Evolutionary conservation across 2,888 invertebrate genomes (phyloP), one percentile per base, ranked within the genome.

Genomic region (Lottia gigantea): DNA sequence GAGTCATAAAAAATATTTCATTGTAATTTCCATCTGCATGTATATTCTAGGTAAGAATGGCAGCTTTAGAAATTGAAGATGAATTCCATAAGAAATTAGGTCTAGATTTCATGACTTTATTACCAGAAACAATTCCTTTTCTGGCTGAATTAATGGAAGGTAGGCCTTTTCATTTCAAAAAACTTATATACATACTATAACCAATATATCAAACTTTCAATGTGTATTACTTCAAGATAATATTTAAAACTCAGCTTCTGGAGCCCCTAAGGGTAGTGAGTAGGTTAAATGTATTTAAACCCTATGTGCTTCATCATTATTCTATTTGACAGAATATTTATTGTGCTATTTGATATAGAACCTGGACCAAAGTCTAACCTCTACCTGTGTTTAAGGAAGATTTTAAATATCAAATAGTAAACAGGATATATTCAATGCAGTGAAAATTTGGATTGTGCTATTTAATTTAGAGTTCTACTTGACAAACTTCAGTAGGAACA

Each of bases 51-150:
- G 90, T 91, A 46, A 91, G 95, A 69, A 90, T 95, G 66, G 91
- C 91, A 67, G 92, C 94, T 0, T 90, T 96, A 61, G 91, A 92
- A 76, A 92, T 93, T 75, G 90, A 95, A 78, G 93, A 94, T 68
- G 93, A 93, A 78, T 92, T 96, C 82, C 95, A 95, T 3, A 92
- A 92, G 65, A 95, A 94, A 85, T 90, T 97, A 1, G 95, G 95
- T 3, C 95, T 95, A 86, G 95, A 95, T 84, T 97, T 95, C 90
- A 91, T 95, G 80, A 93, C 95, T 0, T 90, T 97, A 0, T 88
- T 97, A 66, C 96, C 97, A 0, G 97, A 98, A 86, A 95, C 96
- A 6, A 94, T 97, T 74, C 97, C 97, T 0, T 97, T 97, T 91
- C 90, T 98, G 47, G 95, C 96, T 0, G 97, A 98, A 86, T 90